Conservation (phyloP, 2,113 vertebrate species). For the Callospermophilus lateralis region DNA sequence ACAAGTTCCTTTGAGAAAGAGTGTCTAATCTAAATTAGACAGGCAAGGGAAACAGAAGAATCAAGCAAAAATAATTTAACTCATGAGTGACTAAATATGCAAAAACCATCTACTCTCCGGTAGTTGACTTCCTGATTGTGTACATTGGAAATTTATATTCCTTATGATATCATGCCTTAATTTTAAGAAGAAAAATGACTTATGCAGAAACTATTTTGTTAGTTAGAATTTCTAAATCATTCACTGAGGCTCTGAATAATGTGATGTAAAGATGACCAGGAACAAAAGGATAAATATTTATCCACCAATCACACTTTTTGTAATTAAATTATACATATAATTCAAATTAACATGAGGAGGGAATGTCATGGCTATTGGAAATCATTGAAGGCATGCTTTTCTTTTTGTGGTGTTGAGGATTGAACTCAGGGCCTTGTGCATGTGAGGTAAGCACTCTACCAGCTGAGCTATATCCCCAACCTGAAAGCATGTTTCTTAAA, state of each 20-base stretch:
- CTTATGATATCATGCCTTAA: neutral
- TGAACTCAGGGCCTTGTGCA: no score
- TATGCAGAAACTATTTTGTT: neutral
- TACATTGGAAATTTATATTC: neutral
- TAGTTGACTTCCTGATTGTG: neutral
- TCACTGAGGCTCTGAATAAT: neutral
- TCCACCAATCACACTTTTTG: neutral
- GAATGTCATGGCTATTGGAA: neutral
- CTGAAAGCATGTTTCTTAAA: neutral
- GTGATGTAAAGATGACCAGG: constrained; percentile 20
- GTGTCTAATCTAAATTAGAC: neutral
- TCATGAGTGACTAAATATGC: neutral
- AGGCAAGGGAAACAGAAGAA: neutral
- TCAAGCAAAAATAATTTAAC: neutral
- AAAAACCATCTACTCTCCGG: neutral
- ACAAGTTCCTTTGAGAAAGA: neutral
- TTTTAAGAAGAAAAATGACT: constrained; percentile 20
- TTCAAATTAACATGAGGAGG: neutral
- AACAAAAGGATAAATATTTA: neutral
- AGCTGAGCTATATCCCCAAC: no score
- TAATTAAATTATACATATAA: neutral
- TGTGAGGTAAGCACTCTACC: no score
- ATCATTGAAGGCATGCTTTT: constrained; percentile 4
- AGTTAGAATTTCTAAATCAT: neutral
- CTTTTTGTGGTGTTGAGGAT: no score